Conservation (phyloP, 1,140 invertebrate species). For the Manduca sexta region DNA sequence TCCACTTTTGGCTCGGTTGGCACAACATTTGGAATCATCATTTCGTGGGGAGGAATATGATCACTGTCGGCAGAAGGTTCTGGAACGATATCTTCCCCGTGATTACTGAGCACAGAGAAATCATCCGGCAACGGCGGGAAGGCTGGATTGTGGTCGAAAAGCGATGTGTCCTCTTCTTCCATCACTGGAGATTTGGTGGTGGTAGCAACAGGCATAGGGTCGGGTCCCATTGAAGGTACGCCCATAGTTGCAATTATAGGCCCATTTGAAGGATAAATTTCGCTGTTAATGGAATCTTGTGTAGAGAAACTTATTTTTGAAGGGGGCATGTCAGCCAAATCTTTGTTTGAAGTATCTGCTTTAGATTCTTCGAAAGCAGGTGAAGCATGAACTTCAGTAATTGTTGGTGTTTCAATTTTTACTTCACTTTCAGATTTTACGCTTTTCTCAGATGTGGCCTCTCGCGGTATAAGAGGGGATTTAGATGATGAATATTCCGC, state of each 20-base stretch:
- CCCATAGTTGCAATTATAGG: conserved; percentile 27
- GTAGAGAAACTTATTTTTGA: conserved; percentile 58
- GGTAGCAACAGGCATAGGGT: conserved; percentile 21
- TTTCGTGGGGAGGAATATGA: conserved; percentile 26
- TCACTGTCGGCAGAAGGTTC: conserved; percentile 48
- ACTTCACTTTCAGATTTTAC: conserved; percentile 17
- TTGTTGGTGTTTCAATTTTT: conserved; percentile 24
- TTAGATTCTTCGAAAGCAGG: conserved; percentile 13
- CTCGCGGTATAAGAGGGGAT: conserved; percentile 60
- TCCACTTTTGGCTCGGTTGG: conserved; percentile 26
- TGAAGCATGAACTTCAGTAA: conserved; percentile 25
- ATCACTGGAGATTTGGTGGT: conserved; percentile 48
- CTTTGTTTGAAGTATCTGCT: conserved; percentile 10
- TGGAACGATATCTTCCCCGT: conserved; percentile 53
- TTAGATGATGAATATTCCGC: conserved; percentile 57
- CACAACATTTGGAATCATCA: conserved; percentile 19
- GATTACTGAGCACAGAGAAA: conserved; percentile 48
- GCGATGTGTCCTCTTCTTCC: conserved; percentile 51
- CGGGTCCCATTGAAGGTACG: conserved; percentile 8
- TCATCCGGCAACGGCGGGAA: conserved; percentile 64
- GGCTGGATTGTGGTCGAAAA: conserved; percentile 58
- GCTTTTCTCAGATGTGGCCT: conserved; percentile 43
- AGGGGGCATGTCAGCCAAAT: conserved; percentile 21
- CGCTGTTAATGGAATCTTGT: conserved; percentile 42
- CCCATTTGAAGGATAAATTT: conserved; percentile 39